These are phyloP conservation scores for Magallana nippona DNA, from an alignment of 2,888 invertebrate species.

Conservation along the genomic window DNA sequence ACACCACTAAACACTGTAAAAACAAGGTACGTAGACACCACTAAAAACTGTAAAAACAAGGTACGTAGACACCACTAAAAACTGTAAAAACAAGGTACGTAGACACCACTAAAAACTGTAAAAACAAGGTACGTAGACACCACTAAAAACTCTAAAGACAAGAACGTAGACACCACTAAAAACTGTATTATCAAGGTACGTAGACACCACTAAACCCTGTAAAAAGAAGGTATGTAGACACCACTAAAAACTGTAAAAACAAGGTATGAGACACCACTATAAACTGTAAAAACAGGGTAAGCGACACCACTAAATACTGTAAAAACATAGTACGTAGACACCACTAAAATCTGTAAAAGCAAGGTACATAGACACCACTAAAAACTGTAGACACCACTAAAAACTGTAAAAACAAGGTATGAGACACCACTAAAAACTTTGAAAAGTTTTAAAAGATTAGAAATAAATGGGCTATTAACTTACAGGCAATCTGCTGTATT, in stretches of 20 bases:
- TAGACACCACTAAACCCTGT: slow-evolving; percentile 25
- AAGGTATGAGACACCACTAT: slow-evolving; percentile 40
- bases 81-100: too few relatives aligned
- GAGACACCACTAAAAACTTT: slow-evolving; percentile 23
- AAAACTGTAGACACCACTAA: slow-evolving; percentile 35
- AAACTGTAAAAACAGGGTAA: too few relatives aligned
- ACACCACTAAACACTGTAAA: not conserved
- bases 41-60: too few relatives aligned
- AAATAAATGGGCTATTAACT: too few relatives aligned
- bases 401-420: slow-evolving; percentile 85
- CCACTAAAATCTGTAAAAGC: too few relatives aligned
- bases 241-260: too few relatives aligned
- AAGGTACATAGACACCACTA: slow-evolving; percentile 42
- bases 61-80: slow-evolving; percentile 39
- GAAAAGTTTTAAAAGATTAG: not conserved
- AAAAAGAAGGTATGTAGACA: slow-evolving; percentile 36
- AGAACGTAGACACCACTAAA: slow-evolving; percentile 40
- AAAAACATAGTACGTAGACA: slow-evolving; percentile 41
- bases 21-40: slow-evolving; percentile 43
- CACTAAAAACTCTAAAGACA: too few relatives aligned
- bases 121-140: slow-evolving; percentile 42
- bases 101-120: slow-evolving; percentile 22
- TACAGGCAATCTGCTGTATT: too few relatives aligned
- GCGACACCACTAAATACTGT: slow-evolving; percentile 28
- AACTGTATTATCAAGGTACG: too few relatives aligned